A percentile compares a stretch with the other conserved stretches of the same genome.
Evolutionary conservation across 2,888 invertebrate genomes (phyloP).

Genomic region (Phlogophora meticulosa): DNA sequence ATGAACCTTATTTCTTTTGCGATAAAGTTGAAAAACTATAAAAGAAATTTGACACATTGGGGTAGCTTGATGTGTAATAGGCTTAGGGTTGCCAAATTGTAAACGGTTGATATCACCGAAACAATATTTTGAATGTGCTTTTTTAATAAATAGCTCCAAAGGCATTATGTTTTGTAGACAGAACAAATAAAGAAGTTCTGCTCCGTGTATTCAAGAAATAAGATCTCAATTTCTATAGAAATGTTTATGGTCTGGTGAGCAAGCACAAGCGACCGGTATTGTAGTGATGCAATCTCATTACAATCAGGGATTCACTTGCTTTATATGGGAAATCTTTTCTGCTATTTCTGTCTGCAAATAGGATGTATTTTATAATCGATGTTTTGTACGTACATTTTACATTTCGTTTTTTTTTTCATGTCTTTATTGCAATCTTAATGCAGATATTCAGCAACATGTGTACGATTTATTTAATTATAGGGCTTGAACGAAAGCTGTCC

Average conservation of each 20-base stretch:
- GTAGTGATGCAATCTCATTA: slow-evolving; percentile 16
- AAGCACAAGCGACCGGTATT: slow-evolving; percentile 25
- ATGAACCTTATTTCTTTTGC: no score
- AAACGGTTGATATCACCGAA: slow-evolving; percentile 15
- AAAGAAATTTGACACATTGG: no score
- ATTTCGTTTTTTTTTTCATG: no score
- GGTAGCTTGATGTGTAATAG: neutral
- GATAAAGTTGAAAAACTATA: no score
- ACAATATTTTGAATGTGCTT: slow-evolving; percentile 11
- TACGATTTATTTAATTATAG: no score
- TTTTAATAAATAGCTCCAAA: slow-evolving; percentile 9
- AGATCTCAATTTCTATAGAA: slow-evolving; percentile 27
- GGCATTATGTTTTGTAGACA: slow-evolving; percentile 14
- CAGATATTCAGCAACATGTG: no score
- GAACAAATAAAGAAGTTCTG: slow-evolving; percentile 21
- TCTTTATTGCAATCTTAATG: no score
- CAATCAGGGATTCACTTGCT: slow-evolving; percentile 12
- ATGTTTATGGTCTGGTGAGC: slow-evolving; percentile 28
- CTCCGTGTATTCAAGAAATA: slow-evolving; percentile 17
- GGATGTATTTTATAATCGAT: neutral
- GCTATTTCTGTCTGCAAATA: neutral
- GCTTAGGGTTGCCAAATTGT: slow-evolving; percentile 5
- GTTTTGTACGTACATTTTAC: no score
- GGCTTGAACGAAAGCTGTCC: no score
- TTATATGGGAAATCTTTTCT: neutral